Evolutionary conservation across 2,797 vertebrate genomes (phyloP).

Genomic region (Coilia nasus): DNA sequence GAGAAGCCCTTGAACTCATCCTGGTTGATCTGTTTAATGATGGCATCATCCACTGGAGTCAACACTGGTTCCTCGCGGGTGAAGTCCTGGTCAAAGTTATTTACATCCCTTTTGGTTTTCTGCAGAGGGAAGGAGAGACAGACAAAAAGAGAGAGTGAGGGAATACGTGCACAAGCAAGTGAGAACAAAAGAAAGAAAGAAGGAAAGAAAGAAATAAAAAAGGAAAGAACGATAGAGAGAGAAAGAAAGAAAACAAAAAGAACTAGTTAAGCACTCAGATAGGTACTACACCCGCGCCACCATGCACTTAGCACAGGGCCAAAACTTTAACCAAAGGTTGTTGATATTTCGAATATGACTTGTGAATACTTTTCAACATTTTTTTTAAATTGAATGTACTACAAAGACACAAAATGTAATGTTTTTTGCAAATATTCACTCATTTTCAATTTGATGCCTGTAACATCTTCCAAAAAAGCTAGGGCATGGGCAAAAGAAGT

Average conservation of each 20-base stretch:
- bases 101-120: conserved; percentile 99
- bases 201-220: neutral
- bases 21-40: conserved; percentile 98
- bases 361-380: no score
- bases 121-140: conserved; percentile 55
- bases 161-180: neutral
- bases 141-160: neutral
- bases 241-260: no score
- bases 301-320: no score
- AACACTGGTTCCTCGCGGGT: conserved; percentile 93
- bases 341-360: no score
- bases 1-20: conserved; percentile 98
- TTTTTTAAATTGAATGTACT: no score
- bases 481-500: neutral
- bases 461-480: no score
- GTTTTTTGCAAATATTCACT: no score
- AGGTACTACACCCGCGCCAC: no score
- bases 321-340: no score
- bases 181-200: neutral
- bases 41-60: conserved; percentile 89
- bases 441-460: no score
- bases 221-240: neutral
- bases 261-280: no score
- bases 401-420: no score
- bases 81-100: conserved; percentile 99